Evolutionary conservation across 2,113 vertebrate species (phyloP).

Genomic region (Lichenostomus cassidix): DNA sequence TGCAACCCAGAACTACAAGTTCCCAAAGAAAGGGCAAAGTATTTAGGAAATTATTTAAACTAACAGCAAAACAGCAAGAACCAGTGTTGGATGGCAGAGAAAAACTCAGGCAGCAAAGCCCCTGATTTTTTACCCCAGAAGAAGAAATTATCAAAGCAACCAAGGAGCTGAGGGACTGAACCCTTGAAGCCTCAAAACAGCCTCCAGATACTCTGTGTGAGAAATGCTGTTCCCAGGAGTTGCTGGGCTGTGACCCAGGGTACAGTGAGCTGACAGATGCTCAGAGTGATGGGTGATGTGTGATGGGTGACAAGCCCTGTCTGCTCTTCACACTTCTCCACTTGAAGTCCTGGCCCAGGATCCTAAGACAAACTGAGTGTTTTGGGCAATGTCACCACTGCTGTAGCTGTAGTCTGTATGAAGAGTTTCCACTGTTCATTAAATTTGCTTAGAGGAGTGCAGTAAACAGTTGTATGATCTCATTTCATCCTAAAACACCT

Average conservation of each 20-base stretch:
- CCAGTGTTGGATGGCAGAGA: background rate
- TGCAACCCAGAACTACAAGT: background rate
- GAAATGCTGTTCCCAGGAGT: background rate
- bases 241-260: background rate
- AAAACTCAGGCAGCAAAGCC: background rate
- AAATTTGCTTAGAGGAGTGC: background rate
- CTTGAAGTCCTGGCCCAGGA: background rate
- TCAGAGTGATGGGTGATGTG: background rate
- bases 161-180: background rate
- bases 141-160: background rate
- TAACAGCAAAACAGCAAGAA: background rate
- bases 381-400: background rate
- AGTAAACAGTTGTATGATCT: background rate
- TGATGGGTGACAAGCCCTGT: background rate
- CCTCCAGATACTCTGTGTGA: background rate
- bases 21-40: background rate
- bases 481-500: background rate
- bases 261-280: background rate
- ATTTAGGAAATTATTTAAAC: background rate
- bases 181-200: background rate
- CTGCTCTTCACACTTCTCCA: background rate
- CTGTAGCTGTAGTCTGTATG: background rate
- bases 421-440: background rate
- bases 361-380: background rate
- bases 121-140: background rate